A percentile compares a stretch with the other conserved stretches of the same genome.
Conservation (phyloP, 2,888 invertebrate genomes). For the Chirona hameri region DNA sequence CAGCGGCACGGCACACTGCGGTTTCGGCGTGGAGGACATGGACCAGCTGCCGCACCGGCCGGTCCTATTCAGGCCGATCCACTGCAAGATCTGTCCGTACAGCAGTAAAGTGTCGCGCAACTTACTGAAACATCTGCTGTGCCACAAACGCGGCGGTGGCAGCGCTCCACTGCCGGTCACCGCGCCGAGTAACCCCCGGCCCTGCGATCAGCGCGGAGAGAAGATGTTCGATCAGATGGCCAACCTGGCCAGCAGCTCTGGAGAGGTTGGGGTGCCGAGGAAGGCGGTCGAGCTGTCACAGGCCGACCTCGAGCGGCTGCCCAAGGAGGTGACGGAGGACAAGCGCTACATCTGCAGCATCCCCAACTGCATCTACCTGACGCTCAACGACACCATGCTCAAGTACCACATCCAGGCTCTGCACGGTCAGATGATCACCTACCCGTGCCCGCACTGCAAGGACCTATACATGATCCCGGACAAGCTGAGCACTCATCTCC, state of each 20-base stretch:
- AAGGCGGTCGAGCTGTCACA: conserved; percentile 39
- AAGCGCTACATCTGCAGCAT: conserved; percentile 69
- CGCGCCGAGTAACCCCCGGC: conserved; percentile 76
- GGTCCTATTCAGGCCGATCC: conserved; percentile 40
- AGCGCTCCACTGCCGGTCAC: conserved; percentile 52
- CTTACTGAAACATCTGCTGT: conserved; percentile 65
- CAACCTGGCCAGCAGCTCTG: conserved; percentile 71
- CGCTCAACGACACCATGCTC: conserved; percentile 66
- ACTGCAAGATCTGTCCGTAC: conserved; percentile 64
- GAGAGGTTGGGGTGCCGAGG: conserved; percentile 41
- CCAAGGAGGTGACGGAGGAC: conserved; percentile 55
- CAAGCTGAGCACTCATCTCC: conserved; percentile 66
- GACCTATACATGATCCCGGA: conserved; percentile 51
- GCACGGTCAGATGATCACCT: conserved; percentile 59
- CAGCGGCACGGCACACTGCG: neutral
- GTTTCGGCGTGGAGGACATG: conserved; percentile 36
- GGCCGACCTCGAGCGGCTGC: conserved; percentile 42
- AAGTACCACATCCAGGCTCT: conserved; percentile 67
- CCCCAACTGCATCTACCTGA: conserved; percentile 64
- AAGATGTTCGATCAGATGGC: conserved; percentile 81
- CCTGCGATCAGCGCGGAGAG: conserved; percentile 70
- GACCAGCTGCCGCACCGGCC: conserved; percentile 40
- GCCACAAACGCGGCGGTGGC: conserved; percentile 46
- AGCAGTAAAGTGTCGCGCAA: conserved; percentile 62
- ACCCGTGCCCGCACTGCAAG: conserved; percentile 69